These are phyloP conservation scores for Heptranchias perlo DNA, from an alignment of 2,113 vertebrate genomes.

Conservation along the genomic window DNA sequence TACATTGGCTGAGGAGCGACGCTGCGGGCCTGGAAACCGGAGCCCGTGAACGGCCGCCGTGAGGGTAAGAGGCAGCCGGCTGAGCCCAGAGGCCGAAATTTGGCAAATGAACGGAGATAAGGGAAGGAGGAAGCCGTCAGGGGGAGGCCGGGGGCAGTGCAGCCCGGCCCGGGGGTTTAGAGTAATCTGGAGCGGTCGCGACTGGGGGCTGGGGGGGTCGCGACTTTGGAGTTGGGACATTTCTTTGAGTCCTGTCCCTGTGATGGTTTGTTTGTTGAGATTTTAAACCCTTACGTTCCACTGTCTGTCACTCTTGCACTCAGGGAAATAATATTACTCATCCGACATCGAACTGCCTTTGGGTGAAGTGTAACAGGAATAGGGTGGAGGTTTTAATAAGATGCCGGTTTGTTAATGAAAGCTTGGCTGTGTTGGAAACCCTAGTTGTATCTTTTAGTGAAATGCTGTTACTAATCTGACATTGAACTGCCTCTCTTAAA, in stretches of 20 bases:
- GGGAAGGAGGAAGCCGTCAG: no score
- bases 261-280: neutral
- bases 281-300: neutral
- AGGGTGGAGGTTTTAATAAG: neutral
- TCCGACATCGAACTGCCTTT: neutral
- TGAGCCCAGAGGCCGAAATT: no score
- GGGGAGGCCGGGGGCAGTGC: no score
- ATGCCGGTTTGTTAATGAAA: neutral
- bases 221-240: no score
- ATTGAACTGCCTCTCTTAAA: neutral
- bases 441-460: no score
- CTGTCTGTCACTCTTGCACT: neutral
- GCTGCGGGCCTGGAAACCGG: neutral
- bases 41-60: neutral
- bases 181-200: no score
- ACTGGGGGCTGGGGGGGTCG: no score
- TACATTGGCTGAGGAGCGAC: neutral
- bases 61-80: neutral
- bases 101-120: neutral
- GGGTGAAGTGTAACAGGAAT: neutral
- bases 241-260: no score
- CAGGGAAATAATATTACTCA: neutral
- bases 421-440: neutral
- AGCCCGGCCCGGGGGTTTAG: no score
- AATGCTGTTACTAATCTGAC: neutral